Evolutionary conservation across 2,888 invertebrate species (phyloP), one percentile per base, ranked within the genome.

Genomic region (Andrena dorsata): DNA sequence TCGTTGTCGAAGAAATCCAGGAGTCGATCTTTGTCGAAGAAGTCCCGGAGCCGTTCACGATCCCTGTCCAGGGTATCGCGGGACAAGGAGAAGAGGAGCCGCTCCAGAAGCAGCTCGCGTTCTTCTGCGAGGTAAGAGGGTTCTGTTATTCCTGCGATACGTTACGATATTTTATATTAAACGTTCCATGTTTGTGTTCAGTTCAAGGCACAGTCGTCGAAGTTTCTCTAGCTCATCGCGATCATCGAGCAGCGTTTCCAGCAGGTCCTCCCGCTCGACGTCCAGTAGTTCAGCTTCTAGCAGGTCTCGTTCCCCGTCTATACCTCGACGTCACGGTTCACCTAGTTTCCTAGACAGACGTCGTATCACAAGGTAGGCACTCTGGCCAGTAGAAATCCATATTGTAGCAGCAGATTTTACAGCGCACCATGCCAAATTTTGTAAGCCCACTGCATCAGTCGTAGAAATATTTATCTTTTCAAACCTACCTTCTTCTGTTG

Each of bases 291-390:
- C 92, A 58, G 92, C 90, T 58, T 92, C 92, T 26, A 94, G 93
- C 88, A 95, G 96, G 86, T 96, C 96, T 77, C 95, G 97, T 82
- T 97, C 98, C 80, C 97, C 97, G n/a, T 98, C 98, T 80, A 98
- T 98, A 94, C 98, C 98, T 69, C 95, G 98, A 76, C 96, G 98
- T 82, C 97, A 97, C 89, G 98, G 98, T 60, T 98, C 98, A 76
- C 99, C 99, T 26, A 98, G 98, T 94, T 98, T 98, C 94, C 95
- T 98, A 83, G 98, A 98, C 94, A 95, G 98, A 90, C 96, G 99
- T 79, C 96, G 99, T 89, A 99, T 99, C 92, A 99, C 99, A 90
- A 99, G 98, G 98, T 99, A 87, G 77, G 83, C 88, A 70, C 47
- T 10, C 23, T 28, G 51, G 23, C 53, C 35, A 32, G 65, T 80